Conservation (phyloP, 2,113 vertebrate genomes). For the Mus pahari region DNA sequence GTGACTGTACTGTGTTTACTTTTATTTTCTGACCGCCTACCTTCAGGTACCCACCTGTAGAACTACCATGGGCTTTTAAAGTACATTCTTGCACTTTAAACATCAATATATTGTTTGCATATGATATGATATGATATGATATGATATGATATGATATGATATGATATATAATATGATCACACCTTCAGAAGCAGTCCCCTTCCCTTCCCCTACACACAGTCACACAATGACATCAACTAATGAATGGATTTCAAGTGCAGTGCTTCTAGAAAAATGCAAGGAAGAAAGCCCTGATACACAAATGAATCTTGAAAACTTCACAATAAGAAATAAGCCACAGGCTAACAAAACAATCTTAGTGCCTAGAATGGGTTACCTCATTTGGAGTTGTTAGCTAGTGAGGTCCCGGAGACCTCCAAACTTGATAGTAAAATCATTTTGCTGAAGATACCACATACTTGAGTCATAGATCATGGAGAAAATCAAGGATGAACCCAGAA, state of each 20-base stretch:
- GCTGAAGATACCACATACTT: neutral
- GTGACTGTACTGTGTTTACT: neutral
- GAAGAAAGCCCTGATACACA: neutral
- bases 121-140: neutral
- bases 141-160: too few relatives aligned
- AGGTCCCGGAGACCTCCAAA: neutral
- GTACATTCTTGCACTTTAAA: neutral
- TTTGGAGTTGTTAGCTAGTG: neutral
- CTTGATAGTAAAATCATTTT: neutral
- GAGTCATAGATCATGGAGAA: neutral
- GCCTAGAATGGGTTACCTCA: neutral
- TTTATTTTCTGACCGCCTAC: neutral
- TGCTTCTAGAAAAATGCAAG: neutral
- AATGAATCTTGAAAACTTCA: conserved; percentile 10
- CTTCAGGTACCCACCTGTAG: neutral
- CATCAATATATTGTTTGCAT: neutral
- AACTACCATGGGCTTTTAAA: neutral
- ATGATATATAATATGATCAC: neutral
- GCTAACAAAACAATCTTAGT: neutral
- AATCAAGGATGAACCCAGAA: neutral
- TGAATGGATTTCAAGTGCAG: neutral
- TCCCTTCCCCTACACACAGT: neutral
- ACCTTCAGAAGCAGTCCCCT: neutral
- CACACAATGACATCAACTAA: neutral
- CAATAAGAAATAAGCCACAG: conserved; percentile 14